These are phyloP conservation scores for Conomelus anceps DNA, from an alignment of 2,888 invertebrate genomes.

Conservation along the genomic window DNA sequence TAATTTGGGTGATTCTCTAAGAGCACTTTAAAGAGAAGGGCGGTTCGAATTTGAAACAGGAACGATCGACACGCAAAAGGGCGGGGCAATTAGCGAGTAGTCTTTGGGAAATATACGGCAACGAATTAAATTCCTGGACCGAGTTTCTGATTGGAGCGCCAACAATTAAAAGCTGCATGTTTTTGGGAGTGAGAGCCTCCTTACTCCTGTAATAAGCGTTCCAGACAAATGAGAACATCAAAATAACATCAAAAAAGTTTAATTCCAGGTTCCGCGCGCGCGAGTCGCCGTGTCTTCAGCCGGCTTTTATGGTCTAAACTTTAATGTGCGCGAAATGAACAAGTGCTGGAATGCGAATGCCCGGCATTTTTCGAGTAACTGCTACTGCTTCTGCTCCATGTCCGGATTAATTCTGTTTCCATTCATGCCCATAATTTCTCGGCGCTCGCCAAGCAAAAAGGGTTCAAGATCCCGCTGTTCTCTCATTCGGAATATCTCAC, in stretches of 20 bases:
- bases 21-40: background rate
- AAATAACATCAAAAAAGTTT: conserved; percentile 12
- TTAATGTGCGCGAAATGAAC: conserved; percentile 10
- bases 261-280: background rate
- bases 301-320: background rate
- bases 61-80: background rate
- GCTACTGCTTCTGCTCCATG: background rate
- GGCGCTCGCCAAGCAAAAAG: background rate
- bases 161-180: background rate
- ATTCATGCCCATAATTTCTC: background rate
- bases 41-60: background rate
- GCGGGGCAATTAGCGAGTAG: background rate
- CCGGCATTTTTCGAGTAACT: conserved; percentile 6
- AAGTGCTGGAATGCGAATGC: conserved; percentile 8
- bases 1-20: background rate
- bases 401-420: conserved; percentile 3
- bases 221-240: conserved; percentile 12
- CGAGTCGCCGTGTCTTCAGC: background rate
- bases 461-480: background rate
- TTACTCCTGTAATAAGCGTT: conserved; percentile 4
- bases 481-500: too few species aligned
- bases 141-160: conserved; percentile 1
- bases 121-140: background rate
- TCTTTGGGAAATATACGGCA: background rate
- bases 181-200: background rate